phyloP scores from a whole-genome alignment of 2,113 vertebrate genomes.

The Malurus elegans region DNA sequence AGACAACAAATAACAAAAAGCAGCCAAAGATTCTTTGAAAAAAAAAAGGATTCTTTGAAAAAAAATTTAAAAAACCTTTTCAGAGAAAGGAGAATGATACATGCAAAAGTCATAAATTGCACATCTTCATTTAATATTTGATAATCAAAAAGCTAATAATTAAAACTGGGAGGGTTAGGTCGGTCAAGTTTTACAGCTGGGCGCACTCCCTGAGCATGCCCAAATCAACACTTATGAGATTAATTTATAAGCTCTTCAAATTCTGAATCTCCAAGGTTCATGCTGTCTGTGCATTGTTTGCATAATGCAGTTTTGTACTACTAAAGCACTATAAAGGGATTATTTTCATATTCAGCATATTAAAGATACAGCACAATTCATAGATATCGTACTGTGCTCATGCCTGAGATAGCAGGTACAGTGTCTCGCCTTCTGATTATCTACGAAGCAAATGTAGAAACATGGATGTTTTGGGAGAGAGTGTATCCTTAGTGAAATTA shows the following conservation, averaged over 20 bases:
- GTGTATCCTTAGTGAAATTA: slow-evolving; percentile 73
- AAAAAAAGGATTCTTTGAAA: not conserved
- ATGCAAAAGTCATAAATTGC: not conserved
- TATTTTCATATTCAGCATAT: slow-evolving; percentile 74
- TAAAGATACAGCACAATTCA: slow-evolving; percentile 69
- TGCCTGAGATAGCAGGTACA: slow-evolving; percentile 73
- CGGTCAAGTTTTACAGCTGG: slow-evolving; percentile 69
- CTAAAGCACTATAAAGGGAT: slow-evolving; percentile 70
- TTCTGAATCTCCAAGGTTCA: slow-evolving; percentile 69
- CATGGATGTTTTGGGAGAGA: slow-evolving; percentile 61
- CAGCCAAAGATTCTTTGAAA: not conserved
- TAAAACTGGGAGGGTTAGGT: slow-evolving; percentile 64
- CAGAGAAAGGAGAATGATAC: not conserved
- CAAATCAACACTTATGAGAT: slow-evolving; percentile 66
- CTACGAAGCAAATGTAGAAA: slow-evolving; percentile 64
- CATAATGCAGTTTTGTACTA: slow-evolving; percentile 70
- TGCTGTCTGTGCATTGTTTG: slow-evolving; percentile 72
- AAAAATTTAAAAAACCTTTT: not conserved
- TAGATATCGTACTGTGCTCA: slow-evolving; percentile 58
- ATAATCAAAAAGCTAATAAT: slow-evolving; percentile 50
- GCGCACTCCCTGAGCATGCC: slow-evolving; percentile 50
- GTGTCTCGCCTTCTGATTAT: slow-evolving; percentile 65
- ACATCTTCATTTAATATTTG: slow-evolving; percentile 45
- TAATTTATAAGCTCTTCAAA: slow-evolving; percentile 75
- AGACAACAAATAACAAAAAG: slow-evolving; percentile 8